A percentile compares a stretch with the other conserved stretches of the same genome.
Conservation (phyloP, 2,797 vertebrate species). For the Sebastes steindachneri region DNA sequence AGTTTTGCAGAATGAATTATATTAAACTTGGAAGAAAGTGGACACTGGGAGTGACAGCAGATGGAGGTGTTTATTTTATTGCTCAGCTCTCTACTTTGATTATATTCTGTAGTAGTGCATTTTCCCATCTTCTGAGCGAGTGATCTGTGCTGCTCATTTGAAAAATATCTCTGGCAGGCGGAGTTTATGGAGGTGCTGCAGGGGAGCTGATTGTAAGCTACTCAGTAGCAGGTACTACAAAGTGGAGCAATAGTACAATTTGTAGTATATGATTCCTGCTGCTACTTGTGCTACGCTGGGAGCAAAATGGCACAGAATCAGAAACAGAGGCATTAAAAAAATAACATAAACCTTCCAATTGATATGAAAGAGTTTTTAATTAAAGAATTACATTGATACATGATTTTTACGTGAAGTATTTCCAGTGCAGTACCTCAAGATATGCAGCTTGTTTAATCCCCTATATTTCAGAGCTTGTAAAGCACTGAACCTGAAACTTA, state of each 20-base stretch:
- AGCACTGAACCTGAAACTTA: slow-evolving; percentile 73
- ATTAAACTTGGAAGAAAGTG: slow-evolving; percentile 28
- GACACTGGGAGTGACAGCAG: slow-evolving; percentile 51
- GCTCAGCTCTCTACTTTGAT: slow-evolving; percentile 39
- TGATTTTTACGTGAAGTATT: slow-evolving; percentile 50
- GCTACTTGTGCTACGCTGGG: not conserved
- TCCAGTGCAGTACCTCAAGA: slow-evolving; percentile 45
- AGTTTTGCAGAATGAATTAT: slow-evolving; percentile 44
- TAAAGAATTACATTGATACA: slow-evolving; percentile 27
- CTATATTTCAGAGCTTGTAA: slow-evolving; percentile 62
- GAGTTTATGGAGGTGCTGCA: slow-evolving; percentile 46
- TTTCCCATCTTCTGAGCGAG: slow-evolving; percentile 38
- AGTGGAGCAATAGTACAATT: not conserved
- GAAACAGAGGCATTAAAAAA: slow-evolving; percentile 8
- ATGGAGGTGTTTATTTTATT: slow-evolving; percentile 53
- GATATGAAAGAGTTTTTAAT: slow-evolving; percentile 38
- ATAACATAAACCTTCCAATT: slow-evolving; percentile 24
- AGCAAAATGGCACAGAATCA: not conserved
- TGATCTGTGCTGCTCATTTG: slow-evolving; percentile 52
- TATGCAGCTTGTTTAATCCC: slow-evolving; percentile 69
- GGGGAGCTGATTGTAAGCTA: slow-evolving; percentile 41
- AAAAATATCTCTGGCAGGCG: slow-evolving; percentile 35
- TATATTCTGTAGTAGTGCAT: slow-evolving; percentile 43
- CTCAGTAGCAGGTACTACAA: slow-evolving; percentile 32
- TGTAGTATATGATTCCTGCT: slow-evolving; percentile 11